A percentile compares a stretch with the other conserved stretches of the same genome.
These are phyloP conservation scores for Sebastes variabilis DNA, from an alignment of 2,797 vertebrate species.

Conservation along the genomic window DNA sequence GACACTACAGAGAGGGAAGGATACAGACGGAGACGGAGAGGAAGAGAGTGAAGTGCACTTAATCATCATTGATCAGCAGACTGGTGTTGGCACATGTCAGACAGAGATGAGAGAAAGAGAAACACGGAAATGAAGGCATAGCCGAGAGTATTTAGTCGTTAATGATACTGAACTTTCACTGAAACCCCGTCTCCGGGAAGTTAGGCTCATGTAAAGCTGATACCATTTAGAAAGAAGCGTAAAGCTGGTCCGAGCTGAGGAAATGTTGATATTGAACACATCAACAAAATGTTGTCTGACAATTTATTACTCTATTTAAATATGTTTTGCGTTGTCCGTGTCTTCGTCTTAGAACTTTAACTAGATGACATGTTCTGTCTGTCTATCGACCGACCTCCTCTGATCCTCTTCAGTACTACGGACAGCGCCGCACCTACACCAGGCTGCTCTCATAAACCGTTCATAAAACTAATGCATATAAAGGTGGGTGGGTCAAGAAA, in stretches of 20 bases:
- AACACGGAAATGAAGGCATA: neutral
- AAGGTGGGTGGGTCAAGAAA: no score
- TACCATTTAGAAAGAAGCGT: no score
- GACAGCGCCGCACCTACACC: no score
- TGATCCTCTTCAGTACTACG: no score
- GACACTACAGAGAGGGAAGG: neutral
- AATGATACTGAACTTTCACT: neutral
- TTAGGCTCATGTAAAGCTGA: neutral
- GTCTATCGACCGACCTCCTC: no score
- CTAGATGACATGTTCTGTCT: no score
- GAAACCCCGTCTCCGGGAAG: neutral
- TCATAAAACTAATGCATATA: no score
- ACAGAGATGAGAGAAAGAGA: neutral
- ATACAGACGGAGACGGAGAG: neutral
- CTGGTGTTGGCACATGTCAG: neutral
- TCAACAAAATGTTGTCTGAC: no score
- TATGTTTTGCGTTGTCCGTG: neutral
- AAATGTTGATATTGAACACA: neutral
- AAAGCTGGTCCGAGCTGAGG: neutral
- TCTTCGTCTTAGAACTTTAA: no score
- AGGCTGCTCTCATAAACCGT: no score
- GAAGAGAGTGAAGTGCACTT: neutral
- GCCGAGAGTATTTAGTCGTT: neutral
- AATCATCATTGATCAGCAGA: constrained; percentile 33
- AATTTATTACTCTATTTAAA: neutral